Evolutionary conservation across 2,113 vertebrate species (phyloP).

Genomic region (Pseudorhombus dupliciocellatus): DNA sequence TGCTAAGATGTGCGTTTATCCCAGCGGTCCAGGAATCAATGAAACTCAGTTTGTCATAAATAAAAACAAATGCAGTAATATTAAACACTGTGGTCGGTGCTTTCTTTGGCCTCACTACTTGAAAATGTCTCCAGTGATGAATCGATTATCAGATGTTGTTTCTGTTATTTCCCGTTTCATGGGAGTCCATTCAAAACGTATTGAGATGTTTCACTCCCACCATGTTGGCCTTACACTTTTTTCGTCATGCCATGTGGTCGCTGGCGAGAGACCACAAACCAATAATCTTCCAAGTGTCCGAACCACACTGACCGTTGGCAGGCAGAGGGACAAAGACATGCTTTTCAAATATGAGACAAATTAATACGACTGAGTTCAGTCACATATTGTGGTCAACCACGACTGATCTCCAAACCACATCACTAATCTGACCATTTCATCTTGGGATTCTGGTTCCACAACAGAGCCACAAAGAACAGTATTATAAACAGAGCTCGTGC

Average conservation of each 20-base stretch:
- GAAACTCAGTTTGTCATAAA: too few relatives aligned
- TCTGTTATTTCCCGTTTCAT: neutral
- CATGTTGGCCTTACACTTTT: neutral
- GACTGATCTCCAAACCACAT: constrained; percentile 23
- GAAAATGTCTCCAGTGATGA: neutral
- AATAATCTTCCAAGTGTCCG: constrained; percentile 10
- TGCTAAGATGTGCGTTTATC: too few relatives aligned
- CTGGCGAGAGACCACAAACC: neutral
- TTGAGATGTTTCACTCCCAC: neutral
- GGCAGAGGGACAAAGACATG: neutral
- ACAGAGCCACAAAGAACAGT: neutral
- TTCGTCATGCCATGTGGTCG: constrained; percentile 34
- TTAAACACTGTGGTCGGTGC: neutral
- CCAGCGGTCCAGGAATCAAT: too few relatives aligned
- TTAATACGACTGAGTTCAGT: constrained; percentile 32
- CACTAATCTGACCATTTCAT: constrained; percentile 30
- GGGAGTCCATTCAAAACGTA: neutral
- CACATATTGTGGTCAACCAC: constrained; percentile 33
- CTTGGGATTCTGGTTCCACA: constrained; percentile 18
- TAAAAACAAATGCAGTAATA: neutral
- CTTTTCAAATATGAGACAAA: constrained; percentile 15
- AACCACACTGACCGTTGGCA: constrained; percentile 14
- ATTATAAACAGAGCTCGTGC: constrained; percentile 6
- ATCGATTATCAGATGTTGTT: neutral
- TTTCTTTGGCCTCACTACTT: neutral